Evolutionary conservation across 2,888 invertebrate species (phyloP).

Genomic region (Meta bourneti): DNA sequence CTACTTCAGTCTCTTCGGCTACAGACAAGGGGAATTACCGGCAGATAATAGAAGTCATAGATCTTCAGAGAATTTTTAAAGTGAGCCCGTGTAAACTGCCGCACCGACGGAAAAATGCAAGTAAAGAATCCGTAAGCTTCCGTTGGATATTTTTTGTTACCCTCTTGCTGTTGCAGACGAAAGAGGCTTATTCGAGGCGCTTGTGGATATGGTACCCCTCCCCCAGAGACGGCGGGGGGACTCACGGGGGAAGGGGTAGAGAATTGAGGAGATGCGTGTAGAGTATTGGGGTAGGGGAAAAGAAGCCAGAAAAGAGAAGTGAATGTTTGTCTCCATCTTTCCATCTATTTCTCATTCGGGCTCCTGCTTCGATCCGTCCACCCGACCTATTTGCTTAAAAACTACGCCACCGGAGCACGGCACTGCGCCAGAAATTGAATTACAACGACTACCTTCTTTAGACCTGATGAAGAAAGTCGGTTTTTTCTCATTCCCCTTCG

Average conservation of each 20-base stretch:
- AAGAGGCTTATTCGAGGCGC: conserved; percentile 54
- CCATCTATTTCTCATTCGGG: conserved; percentile 75
- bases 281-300: conserved; percentile 38
- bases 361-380: conserved; percentile 69
- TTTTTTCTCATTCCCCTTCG: conserved; percentile 37
- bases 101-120: not conserved
- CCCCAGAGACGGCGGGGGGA: conserved; percentile 49
- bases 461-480: conserved; percentile 69
- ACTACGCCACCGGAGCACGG: conserved; percentile 71
- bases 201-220: conserved; percentile 73
- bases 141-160: conserved; percentile 2
- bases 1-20: not conserved
- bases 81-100: conserved; percentile 9
- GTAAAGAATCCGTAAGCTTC: conserved; percentile 28
- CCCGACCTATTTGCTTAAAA: conserved; percentile 76
- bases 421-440: conserved; percentile 74
- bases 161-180: not conserved
- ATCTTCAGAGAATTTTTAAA: not conserved
- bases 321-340: conserved; percentile 75
- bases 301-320: conserved; percentile 53
- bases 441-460: conserved; percentile 62
- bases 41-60: not conserved
- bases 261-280: conserved; percentile 24
- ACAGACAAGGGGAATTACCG: not conserved
- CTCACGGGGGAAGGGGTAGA: not conserved